Conservation (phyloP, 2,113 vertebrate species). For the Cyprinodon tularosa region DNA sequence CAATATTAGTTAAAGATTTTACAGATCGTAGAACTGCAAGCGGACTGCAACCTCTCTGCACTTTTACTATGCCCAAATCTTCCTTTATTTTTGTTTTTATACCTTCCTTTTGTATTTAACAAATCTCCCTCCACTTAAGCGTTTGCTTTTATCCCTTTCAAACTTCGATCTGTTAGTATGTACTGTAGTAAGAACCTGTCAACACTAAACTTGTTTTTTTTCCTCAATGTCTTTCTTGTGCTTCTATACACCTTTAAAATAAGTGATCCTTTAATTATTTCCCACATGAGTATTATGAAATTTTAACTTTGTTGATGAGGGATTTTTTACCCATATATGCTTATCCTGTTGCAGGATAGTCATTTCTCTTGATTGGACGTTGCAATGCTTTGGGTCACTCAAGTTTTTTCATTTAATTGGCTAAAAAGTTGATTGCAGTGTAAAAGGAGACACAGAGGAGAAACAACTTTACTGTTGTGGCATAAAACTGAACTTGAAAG, state of each 20-base stretch:
- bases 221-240: conserved; percentile 28
- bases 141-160: conserved; percentile 33
- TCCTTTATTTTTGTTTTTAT: not conserved
- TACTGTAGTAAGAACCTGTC: conserved; percentile 33
- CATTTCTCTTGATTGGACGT: conserved; percentile 23
- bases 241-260: conserved; percentile 9
- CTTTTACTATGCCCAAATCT: conserved; percentile 14
- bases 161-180: conserved; percentile 31
- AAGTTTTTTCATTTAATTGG: not conserved
- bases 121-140: conserved; percentile 41
- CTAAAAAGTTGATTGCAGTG: not conserved
- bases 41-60: conserved; percentile 51
- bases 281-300: conserved; percentile 3
- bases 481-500: conserved; percentile 48
- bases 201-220: conserved; percentile 44
- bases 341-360: conserved; percentile 11
- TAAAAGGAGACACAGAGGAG: conserved; percentile 26
- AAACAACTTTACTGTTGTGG: conserved; percentile 40
- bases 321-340: not conserved
- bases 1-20: conserved; percentile 50
- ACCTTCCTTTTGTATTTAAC: conserved; percentile 17
- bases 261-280: conserved; percentile 6
- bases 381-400: not conserved
- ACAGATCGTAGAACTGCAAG: conserved; percentile 57
- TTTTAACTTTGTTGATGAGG: not conserved